Conservation (phyloP, 2,888 invertebrate genomes). For the Pterostichus madidus region DNA sequence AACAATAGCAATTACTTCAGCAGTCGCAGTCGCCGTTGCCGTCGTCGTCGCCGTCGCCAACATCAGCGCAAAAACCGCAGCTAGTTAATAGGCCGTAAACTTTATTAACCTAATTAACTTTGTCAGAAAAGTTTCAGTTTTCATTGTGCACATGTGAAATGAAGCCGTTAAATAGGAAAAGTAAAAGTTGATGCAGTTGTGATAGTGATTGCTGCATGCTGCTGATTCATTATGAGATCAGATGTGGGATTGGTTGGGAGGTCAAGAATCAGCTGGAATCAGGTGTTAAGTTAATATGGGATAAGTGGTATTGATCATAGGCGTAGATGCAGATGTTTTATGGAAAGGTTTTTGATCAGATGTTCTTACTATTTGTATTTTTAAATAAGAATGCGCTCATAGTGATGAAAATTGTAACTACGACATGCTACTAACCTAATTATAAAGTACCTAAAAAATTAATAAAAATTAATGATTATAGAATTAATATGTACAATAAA, state of each 20-base stretch:
- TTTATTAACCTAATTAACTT: constrained; percentile 56
- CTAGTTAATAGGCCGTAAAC: constrained; percentile 54
- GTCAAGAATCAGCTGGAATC: neutral
- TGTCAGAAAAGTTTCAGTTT: constrained; percentile 22
- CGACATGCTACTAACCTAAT: too few relatives aligned
- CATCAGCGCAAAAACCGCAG: constrained; percentile 45
- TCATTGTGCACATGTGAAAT: constrained; percentile 23
- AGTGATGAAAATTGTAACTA: too few relatives aligned
- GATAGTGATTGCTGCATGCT: neutral
- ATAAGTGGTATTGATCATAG: too few relatives aligned
- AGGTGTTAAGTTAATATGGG: neutral
- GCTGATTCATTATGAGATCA: neutral
- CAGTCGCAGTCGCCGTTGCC: neutral
- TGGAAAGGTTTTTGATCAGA: too few relatives aligned
- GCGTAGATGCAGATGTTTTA: too few relatives aligned
- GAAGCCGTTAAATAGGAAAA: neutral
- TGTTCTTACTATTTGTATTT: too few relatives aligned
- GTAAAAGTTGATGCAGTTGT: neutral
- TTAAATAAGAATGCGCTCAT: too few relatives aligned
- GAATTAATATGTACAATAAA: too few relatives aligned
- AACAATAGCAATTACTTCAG: constrained; percentile 59
- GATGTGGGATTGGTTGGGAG: neutral
- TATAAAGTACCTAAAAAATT: too few relatives aligned
- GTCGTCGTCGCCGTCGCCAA: too few relatives aligned
- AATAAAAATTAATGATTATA: too few relatives aligned